Base-by-base conservation (phyloP, 2,113 vertebrate genomes). In the Mesoclemmys tuberculata region DNA sequence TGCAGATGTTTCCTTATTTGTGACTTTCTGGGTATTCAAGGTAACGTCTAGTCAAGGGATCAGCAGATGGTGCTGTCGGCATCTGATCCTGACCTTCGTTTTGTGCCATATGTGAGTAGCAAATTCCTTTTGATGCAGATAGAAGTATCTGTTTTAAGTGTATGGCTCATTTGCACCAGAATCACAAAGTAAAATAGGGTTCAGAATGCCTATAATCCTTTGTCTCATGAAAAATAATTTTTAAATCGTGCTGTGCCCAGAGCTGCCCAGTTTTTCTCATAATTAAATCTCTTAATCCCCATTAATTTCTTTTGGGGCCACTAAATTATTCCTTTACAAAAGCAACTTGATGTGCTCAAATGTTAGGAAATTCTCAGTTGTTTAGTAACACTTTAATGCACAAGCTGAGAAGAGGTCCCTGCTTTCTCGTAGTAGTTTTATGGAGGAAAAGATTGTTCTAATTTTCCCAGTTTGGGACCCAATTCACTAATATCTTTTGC, bases 21-120 rank as follows among this genome's bases (percentile, higher is more conserved):
- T 71, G 35, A 38, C 44, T 85, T 24, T 71, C 48, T n/a, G 35
- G 12, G 64, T 78, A 58, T 38, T 78, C 0, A 24, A n/a, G 49
- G 85, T 86, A 81, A 16, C 2, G 0, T 90, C 46, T 78, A 38
- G 92, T 84, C 79, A 68, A 41, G 84, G 92, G 82, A 89, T 95
- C 97, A 75, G 93, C 86, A 97, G 97, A 48, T 97, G 96, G 95
- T 94, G 96, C 97, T 97, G 93, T 0, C 87, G 82, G 85, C 90
- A 31, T 90, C 93, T 79, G 74, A 77, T 44, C 41, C 41, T 77
- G 38, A 27, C 26, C 41, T 77, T 27, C 29, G 8, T 29, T n/a
- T 19, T 38, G 41, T 44, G 74, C 41, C 74, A 13, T 29, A 29
- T 27, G 26, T 29, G 44, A 77, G 26, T 46, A 77, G 74, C 41